Conservation (phyloP, 2,113 vertebrate species). For the Perccottus glenii region DNA sequence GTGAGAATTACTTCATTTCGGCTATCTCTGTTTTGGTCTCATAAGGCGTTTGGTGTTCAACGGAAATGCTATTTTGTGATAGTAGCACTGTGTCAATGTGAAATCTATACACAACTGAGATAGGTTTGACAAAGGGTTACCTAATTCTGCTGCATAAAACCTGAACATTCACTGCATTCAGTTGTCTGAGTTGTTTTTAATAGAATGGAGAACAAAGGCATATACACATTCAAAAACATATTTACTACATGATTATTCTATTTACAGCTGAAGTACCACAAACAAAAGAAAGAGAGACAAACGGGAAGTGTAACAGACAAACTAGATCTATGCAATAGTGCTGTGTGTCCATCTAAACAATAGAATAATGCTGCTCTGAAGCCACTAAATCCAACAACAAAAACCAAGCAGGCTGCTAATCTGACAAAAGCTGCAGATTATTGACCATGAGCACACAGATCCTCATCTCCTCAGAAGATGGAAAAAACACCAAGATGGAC, state of each 20-base stretch:
- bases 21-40: conserved; percentile 16
- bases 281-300: neutral
- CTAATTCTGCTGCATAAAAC: neutral
- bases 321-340: conserved; percentile 50
- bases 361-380: conserved; percentile 47
- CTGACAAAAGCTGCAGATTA: conserved; percentile 78
- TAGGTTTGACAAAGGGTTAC: conserved; percentile 2
- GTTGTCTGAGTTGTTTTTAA: too few relatives aligned
- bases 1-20: conserved; percentile 27
- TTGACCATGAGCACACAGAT: conserved; percentile 52
- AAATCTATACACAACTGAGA: conserved; percentile 40
- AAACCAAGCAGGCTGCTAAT: conserved; percentile 64
- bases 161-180: conserved; percentile 3
- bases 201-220: conserved; percentile 13
- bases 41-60: conserved; percentile 2
- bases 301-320: conserved; percentile 29
- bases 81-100: conserved; percentile 27
- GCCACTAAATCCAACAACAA: conserved; percentile 53
- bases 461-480: conserved; percentile 30
- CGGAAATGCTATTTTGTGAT: conserved; percentile 45
- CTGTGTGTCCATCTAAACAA: conserved; percentile 57
- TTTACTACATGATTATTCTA: too few relatives aligned
- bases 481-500: conserved; percentile 17
- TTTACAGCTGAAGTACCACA: too few relatives aligned
- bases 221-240: neutral